Evolutionary conservation across 2,888 invertebrate species (phyloP).

Genomic region (Ochropleura plecta): DNA sequence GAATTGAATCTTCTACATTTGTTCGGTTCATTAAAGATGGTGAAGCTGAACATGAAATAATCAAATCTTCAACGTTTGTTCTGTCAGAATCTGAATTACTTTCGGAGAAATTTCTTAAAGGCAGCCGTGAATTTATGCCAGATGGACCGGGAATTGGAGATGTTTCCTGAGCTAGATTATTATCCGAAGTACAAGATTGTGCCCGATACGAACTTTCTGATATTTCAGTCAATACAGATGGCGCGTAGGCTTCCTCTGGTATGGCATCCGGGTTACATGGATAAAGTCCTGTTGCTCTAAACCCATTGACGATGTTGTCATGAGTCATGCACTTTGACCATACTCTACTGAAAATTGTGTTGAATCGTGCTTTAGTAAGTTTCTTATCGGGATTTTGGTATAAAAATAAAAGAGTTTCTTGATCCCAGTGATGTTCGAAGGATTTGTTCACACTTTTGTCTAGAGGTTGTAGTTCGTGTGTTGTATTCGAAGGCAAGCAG

Average conservation of each 20-base stretch:
- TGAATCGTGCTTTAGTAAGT: slow-evolving; percentile 5
- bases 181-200: slow-evolving; percentile 1
- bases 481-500: slow-evolving; percentile 10
- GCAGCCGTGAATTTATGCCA: background rate
- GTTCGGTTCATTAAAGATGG: background rate
- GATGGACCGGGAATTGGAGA: background rate
- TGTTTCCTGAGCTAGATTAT: background rate
- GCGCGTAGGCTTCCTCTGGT: slow-evolving; percentile 28
- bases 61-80: background rate
- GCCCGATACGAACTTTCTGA: background rate
- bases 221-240: slow-evolving; percentile 37
- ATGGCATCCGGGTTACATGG: slow-evolving; percentile 20
- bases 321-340: slow-evolving; percentile 21
- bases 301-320: slow-evolving; percentile 2
- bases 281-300: slow-evolving; percentile 19
- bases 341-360: background rate
- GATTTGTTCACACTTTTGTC: slow-evolving; percentile 1
- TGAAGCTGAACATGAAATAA: background rate
- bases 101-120: background rate
- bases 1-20: background rate
- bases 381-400: slow-evolving; percentile 1
- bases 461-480: slow-evolving; percentile 12
- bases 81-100: background rate
- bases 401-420: background rate
- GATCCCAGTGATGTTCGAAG: slow-evolving; percentile 14